Base-by-base conservation (phyloP, 2,888 invertebrate species). In the Baronia brevicornis region DNA sequence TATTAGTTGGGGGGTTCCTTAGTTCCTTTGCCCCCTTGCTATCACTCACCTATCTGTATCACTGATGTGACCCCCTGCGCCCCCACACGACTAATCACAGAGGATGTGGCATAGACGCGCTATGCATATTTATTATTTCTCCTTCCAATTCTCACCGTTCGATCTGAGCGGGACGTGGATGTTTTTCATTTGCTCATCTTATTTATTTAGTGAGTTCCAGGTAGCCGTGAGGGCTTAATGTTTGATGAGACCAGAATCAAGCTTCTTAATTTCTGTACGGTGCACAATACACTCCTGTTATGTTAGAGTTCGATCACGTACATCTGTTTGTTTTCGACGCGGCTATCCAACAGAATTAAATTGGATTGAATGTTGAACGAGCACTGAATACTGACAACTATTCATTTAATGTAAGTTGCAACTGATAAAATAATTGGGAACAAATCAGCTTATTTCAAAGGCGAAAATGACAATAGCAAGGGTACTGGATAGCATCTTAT, bases 111-210 rank as follows among this genome's bases (percentile, higher is more conserved):
- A 75, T 71, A 73, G 77, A 82, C 82, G 80, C 73, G 78, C 71
- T 74, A 79, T 82, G 84, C 84, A 84, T 84, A 84, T 82, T 84
- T 80, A 84, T 82, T 71, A 75, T 70, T 60, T 68, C 67, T 66
- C 71, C 67, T 51, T 64, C 71, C 68, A 74, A 77, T 78, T 75
- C 78, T 67, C 77, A 71, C 70, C 59, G 69, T 69, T 71, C 72
- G 62, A 69, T 68, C 48, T 44, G 43, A 34, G 36, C 40, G 53
- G 56, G 55, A 70, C 69, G 69, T 68, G 69, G 66, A 58, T 72
- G 78, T 82, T 82, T 82, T 82, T 84, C 78, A 78, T 80, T 78
- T 73, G 62, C 64, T 64, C 51, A 49, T 56, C 58, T 71, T 78
- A 80, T 80, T 84, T 82, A 77, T 78, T 77, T 75, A 75, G 72